Evolutionary conservation across 2,888 invertebrate species (phyloP).

Genomic region (Epinotia bilunana): DNA sequence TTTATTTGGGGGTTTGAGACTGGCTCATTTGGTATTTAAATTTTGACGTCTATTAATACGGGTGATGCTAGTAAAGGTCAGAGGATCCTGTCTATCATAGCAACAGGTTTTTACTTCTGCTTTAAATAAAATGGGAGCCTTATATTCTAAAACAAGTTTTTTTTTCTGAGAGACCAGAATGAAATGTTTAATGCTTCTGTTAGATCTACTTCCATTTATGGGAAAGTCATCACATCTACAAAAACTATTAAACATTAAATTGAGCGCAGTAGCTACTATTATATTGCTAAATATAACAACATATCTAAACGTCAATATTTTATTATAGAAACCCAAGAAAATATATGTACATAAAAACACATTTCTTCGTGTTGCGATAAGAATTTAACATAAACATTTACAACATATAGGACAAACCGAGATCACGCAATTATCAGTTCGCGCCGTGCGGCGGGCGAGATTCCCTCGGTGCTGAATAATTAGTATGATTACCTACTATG

Average conservation of each 20-base stretch:
- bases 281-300: too few species aligned
- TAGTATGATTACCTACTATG: conserved; percentile 17
- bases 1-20: not conserved
- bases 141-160: not conserved
- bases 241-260: too few species aligned
- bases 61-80: not conserved
- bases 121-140: not conserved
- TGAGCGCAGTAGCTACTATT: too few species aligned
- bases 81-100: not conserved
- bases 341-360: not conserved
- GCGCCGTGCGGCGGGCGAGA: conserved; percentile 6
- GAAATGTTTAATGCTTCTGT: too few species aligned
- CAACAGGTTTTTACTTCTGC: not conserved
- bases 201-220: too few species aligned
- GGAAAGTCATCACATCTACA: too few species aligned
- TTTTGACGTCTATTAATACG: conserved; percentile 17
- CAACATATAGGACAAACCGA: not conserved
- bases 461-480: conserved; percentile 16
- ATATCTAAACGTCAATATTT: too few species aligned
- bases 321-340: not conserved
- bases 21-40: conserved; percentile 27
- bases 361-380: conserved; percentile 21
- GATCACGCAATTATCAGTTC: conserved; percentile 16
- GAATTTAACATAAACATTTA: conserved; percentile 24
- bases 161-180: not conserved